Conservation (phyloP, 1,140 invertebrate genomes). For the Diprion similis region DNA sequence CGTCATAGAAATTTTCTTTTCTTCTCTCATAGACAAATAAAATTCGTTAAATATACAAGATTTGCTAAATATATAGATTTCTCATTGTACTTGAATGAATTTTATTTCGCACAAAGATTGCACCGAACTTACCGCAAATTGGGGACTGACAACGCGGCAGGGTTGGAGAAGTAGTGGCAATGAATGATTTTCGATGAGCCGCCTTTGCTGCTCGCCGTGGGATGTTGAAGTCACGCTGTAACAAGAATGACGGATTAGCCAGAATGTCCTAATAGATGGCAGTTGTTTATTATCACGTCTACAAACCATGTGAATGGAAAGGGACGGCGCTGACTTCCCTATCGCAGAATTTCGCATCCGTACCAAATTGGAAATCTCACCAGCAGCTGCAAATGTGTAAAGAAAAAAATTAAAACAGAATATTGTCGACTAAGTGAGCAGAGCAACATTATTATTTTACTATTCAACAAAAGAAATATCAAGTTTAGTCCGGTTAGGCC, state of each 20-base stretch:
- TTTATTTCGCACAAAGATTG: too few relatives aligned
- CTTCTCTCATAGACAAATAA: constrained; percentile 5
- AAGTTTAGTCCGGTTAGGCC: too few relatives aligned
- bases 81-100: too few relatives aligned
- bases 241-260: constrained; percentile 11
- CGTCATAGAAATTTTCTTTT: not conserved
- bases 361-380: constrained; percentile 77
- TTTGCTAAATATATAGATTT: not conserved
- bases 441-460: too few relatives aligned
- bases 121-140: constrained; percentile 63
- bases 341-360: constrained; percentile 86
- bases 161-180: constrained; percentile 74
- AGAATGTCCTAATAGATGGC: constrained; percentile 12
- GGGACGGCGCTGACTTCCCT: constrained; percentile 90
- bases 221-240: constrained; percentile 66
- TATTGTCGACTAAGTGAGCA: too few relatives aligned
- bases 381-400: constrained; percentile 47
- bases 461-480: too few relatives aligned
- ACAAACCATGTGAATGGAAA: constrained; percentile 83
- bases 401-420: constrained; percentile 18
- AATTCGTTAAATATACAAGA: not conserved
- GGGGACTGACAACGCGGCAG: constrained; percentile 84
- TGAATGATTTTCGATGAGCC: constrained; percentile 72
- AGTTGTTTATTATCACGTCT: not conserved
- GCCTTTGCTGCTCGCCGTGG: constrained; percentile 62